A percentile compares a stretch with the other conserved stretches of the same genome.
Evolutionary conservation across 2,888 invertebrate species (phyloP).

Genomic region (Mythimna impura): DNA sequence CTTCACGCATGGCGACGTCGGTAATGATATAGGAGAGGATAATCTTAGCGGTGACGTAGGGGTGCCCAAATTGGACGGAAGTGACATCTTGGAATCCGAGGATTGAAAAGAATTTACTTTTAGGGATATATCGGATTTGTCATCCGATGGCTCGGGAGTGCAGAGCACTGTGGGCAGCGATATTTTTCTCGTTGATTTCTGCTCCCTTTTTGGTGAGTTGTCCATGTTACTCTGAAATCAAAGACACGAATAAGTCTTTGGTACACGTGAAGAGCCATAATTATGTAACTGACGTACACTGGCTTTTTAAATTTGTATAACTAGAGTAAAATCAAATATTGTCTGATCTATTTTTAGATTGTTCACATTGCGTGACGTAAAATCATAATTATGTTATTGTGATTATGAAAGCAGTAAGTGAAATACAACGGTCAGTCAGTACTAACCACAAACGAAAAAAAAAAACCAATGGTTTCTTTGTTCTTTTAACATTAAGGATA

Average conservation of each 20-base stretch:
- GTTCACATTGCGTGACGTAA: slow-evolving; percentile 15
- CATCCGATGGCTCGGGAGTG: slow-evolving; percentile 74
- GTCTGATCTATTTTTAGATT: slow-evolving; percentile 9
- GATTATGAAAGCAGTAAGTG: slow-evolving; percentile 17
- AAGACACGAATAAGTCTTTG: slow-evolving; percentile 46
- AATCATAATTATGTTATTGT: slow-evolving; percentile 30
- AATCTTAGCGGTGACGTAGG: slow-evolving; percentile 83
- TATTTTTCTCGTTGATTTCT: slow-evolving; percentile 73
- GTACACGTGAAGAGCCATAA: background rate
- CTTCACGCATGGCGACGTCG: slow-evolving; percentile 81
- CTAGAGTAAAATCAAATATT: slow-evolving; percentile 7
- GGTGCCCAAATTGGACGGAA: slow-evolving; percentile 83
- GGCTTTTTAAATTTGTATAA: slow-evolving; percentile 2
- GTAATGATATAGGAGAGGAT: slow-evolving; percentile 83
- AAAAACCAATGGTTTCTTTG: slow-evolving; percentile 33
- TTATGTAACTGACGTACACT: background rate
- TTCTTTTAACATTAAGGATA: slow-evolving; percentile 16
- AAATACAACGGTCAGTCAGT: slow-evolving; percentile 26
- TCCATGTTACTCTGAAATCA: slow-evolving; percentile 82
- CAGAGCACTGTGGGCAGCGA: slow-evolving; percentile 84
- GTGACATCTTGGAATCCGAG: slow-evolving; percentile 83
- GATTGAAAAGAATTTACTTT: slow-evolving; percentile 74
- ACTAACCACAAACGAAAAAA: slow-evolving; percentile 22
- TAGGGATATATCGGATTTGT: slow-evolving; percentile 67
- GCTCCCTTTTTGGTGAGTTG: slow-evolving; percentile 74